A percentile compares a stretch with the other conserved stretches of the same genome.
Conservation (phyloP, 1,140 invertebrate genomes). For the Gryon sp. region DNA sequence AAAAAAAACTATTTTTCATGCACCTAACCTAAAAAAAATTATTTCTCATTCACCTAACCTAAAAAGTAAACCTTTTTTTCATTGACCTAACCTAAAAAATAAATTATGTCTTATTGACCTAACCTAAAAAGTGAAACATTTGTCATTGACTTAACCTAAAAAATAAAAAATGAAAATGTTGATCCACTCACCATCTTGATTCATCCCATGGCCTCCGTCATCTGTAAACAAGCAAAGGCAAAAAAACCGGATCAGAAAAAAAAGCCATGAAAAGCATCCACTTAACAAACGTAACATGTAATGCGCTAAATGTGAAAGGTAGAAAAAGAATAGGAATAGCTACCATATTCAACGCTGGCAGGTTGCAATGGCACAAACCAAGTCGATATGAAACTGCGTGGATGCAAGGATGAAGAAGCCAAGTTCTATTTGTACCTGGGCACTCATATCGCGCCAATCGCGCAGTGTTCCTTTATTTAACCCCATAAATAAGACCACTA, state of each 20-base stretch:
- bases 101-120: too few species aligned
- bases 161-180: constrained; percentile 10
- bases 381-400: constrained; percentile 64
- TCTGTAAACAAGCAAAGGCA: constrained; percentile 69
- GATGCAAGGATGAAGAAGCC: too few species aligned
- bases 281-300: constrained; percentile 36
- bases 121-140: too few species aligned
- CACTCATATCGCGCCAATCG: constrained; percentile 74
- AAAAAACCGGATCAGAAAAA: constrained; percentile 32
- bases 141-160: too few species aligned
- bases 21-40: too few species aligned
- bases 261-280: constrained; percentile 33
- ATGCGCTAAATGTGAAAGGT: constrained; percentile 45
- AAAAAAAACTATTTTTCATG: too few species aligned
- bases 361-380: constrained; percentile 67
- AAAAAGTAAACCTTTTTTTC: too few species aligned
- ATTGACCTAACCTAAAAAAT: too few species aligned
- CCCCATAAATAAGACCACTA: constrained; percentile 77
- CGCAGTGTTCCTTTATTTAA: constrained; percentile 76
- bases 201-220: constrained; percentile 76
- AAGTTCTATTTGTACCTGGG: constrained; percentile 73
- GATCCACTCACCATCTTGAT: constrained; percentile 76
- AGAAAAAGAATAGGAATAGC: constrained; percentile 22
- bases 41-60: too few species aligned
- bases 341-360: constrained; percentile 59